Percentiles rank a stretch among this genome's conserved stretches.
These are phyloP conservation scores for Syncerus caffer DNA, from an alignment of 2,797 vertebrate species.

Conservation along the genomic window DNA sequence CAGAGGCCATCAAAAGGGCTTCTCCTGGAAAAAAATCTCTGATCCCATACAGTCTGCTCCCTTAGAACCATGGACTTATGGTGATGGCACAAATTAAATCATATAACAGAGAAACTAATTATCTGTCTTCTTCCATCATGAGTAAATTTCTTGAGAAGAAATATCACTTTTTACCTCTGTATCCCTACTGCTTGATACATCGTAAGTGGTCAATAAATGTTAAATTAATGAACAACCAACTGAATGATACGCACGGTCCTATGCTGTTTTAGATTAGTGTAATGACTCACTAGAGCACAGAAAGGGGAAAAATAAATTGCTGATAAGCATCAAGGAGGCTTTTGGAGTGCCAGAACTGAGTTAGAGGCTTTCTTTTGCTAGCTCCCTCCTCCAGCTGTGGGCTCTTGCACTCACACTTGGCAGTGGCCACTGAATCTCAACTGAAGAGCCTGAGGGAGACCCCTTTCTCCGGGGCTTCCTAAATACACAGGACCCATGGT, in stretches of 20 bases:
- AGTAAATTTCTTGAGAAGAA: slow-evolving; percentile 6
- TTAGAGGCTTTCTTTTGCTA: background rate
- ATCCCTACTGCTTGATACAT: background rate
- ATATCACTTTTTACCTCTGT: slow-evolving; percentile 13
- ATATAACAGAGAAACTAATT: background rate
- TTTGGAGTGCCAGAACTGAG: background rate
- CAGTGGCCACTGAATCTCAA: background rate
- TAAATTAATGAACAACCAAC: slow-evolving; percentile 12
- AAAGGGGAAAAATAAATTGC: background rate
- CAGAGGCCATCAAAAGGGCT: background rate
- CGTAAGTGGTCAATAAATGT: background rate
- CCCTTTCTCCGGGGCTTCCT: slow-evolving; percentile 5
- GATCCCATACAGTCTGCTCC: background rate
- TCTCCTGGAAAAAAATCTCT: slow-evolving; percentile 31
- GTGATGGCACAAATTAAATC: background rate
- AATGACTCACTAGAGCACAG: background rate
- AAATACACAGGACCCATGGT: background rate
- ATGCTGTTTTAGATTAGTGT: background rate
- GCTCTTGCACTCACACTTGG: background rate
- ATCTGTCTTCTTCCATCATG: background rate
- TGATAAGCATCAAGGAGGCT: background rate
- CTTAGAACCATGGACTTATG: background rate
- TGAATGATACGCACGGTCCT: background rate
- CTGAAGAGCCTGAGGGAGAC: background rate
- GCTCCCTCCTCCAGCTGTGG: background rate